Base-by-base conservation (phyloP, 2,113 vertebrate species). In the Pedetes capensis region DNA sequence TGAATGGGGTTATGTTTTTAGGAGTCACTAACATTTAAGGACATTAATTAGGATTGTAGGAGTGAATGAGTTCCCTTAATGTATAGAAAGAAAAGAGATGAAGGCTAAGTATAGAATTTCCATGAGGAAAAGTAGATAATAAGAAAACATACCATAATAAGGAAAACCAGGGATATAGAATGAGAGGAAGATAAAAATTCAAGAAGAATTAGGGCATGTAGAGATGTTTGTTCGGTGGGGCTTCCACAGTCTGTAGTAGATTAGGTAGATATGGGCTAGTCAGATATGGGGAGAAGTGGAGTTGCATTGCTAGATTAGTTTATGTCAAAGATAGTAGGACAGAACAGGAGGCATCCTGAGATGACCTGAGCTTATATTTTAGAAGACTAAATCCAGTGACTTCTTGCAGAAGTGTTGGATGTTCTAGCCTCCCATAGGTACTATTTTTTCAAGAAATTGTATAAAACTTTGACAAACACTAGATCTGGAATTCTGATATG, bases 241-340 rank as follows among this genome's bases (percentile, higher is more conserved):
- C 3, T 82, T 44, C 37, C 2, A 47, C 8, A 79, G 25, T 37
- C 51, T 6, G 5, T 6, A 64, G 1, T 29, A 2, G 20, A 84
- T 42, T 47, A 12, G 5, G 13, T 11, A 57, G 18, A 29, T 4
- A 12, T 1, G 7, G 11, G 8, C 1, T 7, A 17, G 42, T 74
- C 53, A 89, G 25, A 59, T 18, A 13, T 3, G 2, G 13, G 29
- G 37, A 39, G 27, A 82, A 34, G 11, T 16, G 34, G 51, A 76
- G 74, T 47, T 53, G 10, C 3, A 23, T 66, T 2, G 18, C 18
- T 49, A 37, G 10, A 44, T 68, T 4, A 20, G 9, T 32, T 42
- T 42, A 29, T 63, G 6, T 86, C n/a, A n/a, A n/a, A 16, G 44
- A 12, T 39, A 57, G 2, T 53, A 68, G 42, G 4, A 44, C 44